phyloP scores from a whole-genome alignment of 1,140 invertebrate genomes.

The Daktulosphaira vitifoliae region DNA sequence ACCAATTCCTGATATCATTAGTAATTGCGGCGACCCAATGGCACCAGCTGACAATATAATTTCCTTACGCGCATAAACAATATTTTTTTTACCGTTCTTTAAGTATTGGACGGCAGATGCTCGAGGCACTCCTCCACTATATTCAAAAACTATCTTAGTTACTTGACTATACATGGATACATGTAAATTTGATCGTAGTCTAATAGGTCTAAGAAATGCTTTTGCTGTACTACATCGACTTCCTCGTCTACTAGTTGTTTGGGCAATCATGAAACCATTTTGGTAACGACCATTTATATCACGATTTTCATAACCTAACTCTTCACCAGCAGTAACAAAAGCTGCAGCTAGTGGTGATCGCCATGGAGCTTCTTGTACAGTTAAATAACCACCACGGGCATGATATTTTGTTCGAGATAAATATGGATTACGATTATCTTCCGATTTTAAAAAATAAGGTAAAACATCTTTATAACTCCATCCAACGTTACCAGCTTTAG shows the following conservation, averaged over 20 bases:
- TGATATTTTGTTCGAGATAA: constrained; percentile 65
- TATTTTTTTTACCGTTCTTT: constrained; percentile 53
- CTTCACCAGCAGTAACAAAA: constrained; percentile 68
- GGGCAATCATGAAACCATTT: constrained; percentile 75
- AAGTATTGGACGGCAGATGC: constrained; percentile 69
- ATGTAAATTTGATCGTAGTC: constrained; percentile 69
- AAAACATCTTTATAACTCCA: constrained; percentile 84
- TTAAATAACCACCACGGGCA: constrained; percentile 65
- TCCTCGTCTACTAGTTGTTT: constrained; percentile 75
- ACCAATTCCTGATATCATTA: constrained; percentile 83
- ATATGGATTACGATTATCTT: constrained; percentile 77
- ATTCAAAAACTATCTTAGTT: constrained; percentile 61
- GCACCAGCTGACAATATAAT: constrained; percentile 73
- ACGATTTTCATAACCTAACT: constrained; percentile 64
- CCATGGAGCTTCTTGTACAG: constrained; percentile 75
- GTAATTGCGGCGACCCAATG: constrained; percentile 69
- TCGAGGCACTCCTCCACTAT: constrained; percentile 35
- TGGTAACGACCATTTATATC: constrained; percentile 76
- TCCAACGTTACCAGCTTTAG: constrained; percentile 69
- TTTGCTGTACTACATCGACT: constrained; percentile 80
- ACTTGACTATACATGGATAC: constrained; percentile 70
- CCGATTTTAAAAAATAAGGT: constrained; percentile 81
- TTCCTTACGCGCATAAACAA: constrained; percentile 62
- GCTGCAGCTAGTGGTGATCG: constrained; percentile 66
- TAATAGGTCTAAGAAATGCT: constrained; percentile 73